A percentile compares a stretch with the other conserved stretches of the same genome.
Evolutionary conservation across 2,113 vertebrate species (phyloP).

Genomic region (Xenopus tropicalis): DNA sequence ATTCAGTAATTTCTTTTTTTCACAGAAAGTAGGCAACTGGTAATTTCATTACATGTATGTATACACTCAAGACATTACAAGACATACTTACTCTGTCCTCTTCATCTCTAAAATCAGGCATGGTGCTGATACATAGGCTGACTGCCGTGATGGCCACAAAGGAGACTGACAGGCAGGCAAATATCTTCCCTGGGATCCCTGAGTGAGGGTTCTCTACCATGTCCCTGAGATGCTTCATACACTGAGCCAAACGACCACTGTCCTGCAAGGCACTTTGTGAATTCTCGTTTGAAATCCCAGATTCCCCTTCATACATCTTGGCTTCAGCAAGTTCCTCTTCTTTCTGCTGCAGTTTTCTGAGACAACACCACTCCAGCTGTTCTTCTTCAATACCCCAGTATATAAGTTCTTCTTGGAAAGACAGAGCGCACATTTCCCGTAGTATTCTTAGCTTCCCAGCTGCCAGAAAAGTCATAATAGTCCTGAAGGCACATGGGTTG

Average conservation of each 20-base stretch:
- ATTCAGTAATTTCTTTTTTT: no score
- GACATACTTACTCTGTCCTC: conserved; percentile 84
- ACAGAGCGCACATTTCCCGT: conserved; percentile 88
- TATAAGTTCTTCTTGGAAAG: conserved; percentile 92
- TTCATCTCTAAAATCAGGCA: conserved; percentile 91
- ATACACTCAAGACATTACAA: no score
- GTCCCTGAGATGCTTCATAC: conserved; percentile 81
- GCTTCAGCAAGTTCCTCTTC: conserved; percentile 86
- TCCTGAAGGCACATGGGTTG: conserved; percentile 90
- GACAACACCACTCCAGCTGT: conserved; percentile 90
- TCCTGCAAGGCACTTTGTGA: conserved; percentile 58
- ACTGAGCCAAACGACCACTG: conserved; percentile 53
- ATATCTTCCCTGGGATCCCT: conserved; percentile 89
- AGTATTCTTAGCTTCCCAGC: conserved; percentile 89
- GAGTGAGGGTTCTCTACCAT: conserved; percentile 94
- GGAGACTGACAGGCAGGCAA: conserved; percentile 86
- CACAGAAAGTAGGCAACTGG: no score
- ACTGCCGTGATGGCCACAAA: conserved; percentile 93
- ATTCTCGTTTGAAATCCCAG: conserved; percentile 57
- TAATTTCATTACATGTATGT: no score
- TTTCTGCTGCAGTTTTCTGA: conserved; percentile 77
- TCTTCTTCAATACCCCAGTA: conserved; percentile 95
- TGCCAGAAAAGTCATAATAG: conserved; percentile 85
- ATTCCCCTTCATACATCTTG: conserved; percentile 62
- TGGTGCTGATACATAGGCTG: conserved; percentile 93